Base-by-base conservation (phyloP, 2,113 vertebrate genomes). In the Brachyistius frenatus region DNA sequence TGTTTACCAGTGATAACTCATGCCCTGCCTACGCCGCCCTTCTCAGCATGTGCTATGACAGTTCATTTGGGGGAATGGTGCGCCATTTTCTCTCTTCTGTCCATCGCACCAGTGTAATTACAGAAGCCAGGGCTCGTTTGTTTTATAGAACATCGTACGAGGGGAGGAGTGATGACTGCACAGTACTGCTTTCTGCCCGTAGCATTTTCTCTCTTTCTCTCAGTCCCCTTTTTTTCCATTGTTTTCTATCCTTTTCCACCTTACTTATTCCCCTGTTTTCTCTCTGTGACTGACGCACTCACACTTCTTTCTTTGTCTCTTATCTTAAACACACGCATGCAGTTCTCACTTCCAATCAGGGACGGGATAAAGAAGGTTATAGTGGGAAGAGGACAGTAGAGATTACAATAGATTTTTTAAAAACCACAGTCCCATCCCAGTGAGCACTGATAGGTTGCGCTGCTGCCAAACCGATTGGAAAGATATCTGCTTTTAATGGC, bases 1-100 rank as follows among this genome's bases (percentile, higher is more conserved):
- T 93, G 90, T 93, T 93, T 92, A 92, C 77, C 71, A 90, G 92
- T 89, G 89, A 94, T 94, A 91, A 93, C 85, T 94, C 92, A 93
- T 91, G 91, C 86, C 81, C 83, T 87, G 89, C 86, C 86, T 87
- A 73, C 72, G 72, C 89, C 88, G 83, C 87, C 89, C 89, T 76
- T 84, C 91, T 90, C 92, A 88, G 84, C 89, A 89, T 91, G 90
- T 86, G 83, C 88, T 88, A 86, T 94, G 92, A 94, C 91, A 93
- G 90, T 92, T 93, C 92, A 94, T 94, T 94, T 92, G 89, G 91
- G 85, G 68, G 85, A 92, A 89, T 88, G 86, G 80, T 86, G 83
- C 81, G 89, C 88, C 87, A 89, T 93, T 93, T 90, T 88, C 90
- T 91, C 87, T 91, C 84, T 80, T 88, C 89, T 92, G 88, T 91